Base-by-base conservation (phyloP, 2,797 vertebrate genomes). In the Neosilurus hyrtlii region DNA sequence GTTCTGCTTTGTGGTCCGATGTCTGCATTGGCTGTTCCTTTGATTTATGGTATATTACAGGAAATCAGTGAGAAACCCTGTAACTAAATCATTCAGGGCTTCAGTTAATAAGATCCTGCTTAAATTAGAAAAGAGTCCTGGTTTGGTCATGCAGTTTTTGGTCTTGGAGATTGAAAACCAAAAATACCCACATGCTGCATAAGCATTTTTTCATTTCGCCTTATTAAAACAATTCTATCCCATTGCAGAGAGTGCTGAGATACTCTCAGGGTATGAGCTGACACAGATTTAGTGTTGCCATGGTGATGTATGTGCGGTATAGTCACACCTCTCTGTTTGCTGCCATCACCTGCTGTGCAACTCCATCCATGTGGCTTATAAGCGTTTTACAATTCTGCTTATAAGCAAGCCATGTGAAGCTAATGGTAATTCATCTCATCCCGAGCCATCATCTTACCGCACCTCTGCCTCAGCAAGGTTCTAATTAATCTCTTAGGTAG, bases 401-500 rank as follows among this genome's bases (percentile, higher is more conserved):
- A 63, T 63, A 67, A 80, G 79, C 26, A 62, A 77, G 74, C 70
- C 57, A 18, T 30, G 67, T 74, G 61, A 77, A 81, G 37, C 72
- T 81, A 35, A 24, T 9, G 18, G 78, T 81, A 75, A 83, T 84
- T 84, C 73, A 75, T 88, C 84, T 78, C 80, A 59, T 81, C 75
- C 56, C 30, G 6, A 78, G 82, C 43, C 9, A 72, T 68, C 82
- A 79, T 84, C 83, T 79, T 63, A 8, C 37, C 30, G 9, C 61
- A 57, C 80, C 81, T 79, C 75, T 73, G 76, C 16, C 72, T 83
- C 43, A 57, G 56, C 22, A 52, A 79, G 72, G 24, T 65, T 88
- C 68, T 86, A 86, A 88, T 88, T 86, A 85, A 86, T 87, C 86
- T 83, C 86, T 18, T 54, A 49, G 79, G 86, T 81, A 76, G 59